Conservation (phyloP, 2,888 invertebrate genomes). For the Trichopoda pennipes region DNA sequence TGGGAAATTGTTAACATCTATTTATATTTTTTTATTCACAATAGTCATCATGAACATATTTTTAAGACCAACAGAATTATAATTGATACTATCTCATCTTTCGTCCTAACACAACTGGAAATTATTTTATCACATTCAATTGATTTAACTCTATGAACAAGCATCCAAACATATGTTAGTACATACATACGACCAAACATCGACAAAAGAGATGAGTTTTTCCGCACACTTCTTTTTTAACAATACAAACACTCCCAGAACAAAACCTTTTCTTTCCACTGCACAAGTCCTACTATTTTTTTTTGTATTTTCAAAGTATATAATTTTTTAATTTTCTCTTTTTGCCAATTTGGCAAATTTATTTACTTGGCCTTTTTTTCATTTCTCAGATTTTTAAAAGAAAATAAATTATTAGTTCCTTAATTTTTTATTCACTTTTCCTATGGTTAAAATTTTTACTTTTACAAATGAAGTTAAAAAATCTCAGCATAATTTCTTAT, state of each 20-base stretch:
- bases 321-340: constrained; percentile 18
- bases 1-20: no score
- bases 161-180: neutral
- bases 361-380: constrained; percentile 45
- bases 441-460: no score
- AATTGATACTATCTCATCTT: neutral
- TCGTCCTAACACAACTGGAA: no score
- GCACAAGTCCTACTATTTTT: constrained; percentile 13
- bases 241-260: constrained; percentile 17
- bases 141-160: neutral
- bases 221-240: neutral
- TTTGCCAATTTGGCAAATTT: constrained; percentile 62
- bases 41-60: no score
- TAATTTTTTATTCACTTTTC: no score
- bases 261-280: neutral
- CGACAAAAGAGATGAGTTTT: neutral
- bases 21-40: no score
- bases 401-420: no score
- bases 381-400: no score
- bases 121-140: no score
- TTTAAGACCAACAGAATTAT: neutral
- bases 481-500: neutral
- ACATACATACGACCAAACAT: neutral
- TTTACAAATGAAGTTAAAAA: no score
- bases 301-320: constrained; percentile 29